phyloP scores from a whole-genome alignment of 2,888 invertebrate genomes.

The Nephrotoma flavescens region DNA sequence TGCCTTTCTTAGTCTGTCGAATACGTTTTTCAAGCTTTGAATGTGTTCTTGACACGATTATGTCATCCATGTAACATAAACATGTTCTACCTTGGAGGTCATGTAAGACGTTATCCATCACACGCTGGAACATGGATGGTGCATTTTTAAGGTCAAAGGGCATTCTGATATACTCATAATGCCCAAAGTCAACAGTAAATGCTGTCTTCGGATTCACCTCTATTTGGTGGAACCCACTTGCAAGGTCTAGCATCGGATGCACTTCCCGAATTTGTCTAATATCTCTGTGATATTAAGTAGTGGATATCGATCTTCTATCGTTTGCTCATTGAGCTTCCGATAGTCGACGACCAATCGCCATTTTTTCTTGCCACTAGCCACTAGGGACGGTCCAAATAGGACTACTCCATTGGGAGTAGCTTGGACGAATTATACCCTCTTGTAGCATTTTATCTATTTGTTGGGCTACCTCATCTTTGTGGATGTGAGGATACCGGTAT shows the following conservation, averaged over 20 bases:
- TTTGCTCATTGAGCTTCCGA: too few species aligned
- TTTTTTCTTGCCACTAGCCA: too few species aligned
- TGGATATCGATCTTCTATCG: too few species aligned
- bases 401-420: conserved; percentile 3
- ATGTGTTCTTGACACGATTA: conserved; percentile 21
- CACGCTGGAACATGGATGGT: conserved; percentile 8
- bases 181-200: conserved; percentile 2
- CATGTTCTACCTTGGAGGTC: not conserved
- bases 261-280: not conserved
- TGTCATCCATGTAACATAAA: conserved; percentile 18
- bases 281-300: too few species aligned
- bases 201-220: not conserved
- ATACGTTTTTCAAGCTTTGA: too few species aligned
- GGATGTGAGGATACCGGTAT: not conserved
- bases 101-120: conserved; percentile 11
- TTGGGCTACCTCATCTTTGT: not conserved
- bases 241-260: not conserved
- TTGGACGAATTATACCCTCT: conserved; percentile 1
- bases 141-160: conserved; percentile 10
- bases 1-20: too few species aligned
- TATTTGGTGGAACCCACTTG: not conserved
- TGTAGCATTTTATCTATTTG: conserved; percentile 2
- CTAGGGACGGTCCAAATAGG: conserved; percentile 4
- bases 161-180: too few species aligned
- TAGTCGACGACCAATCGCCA: too few species aligned